phyloP scores from a whole-genome alignment of 2,797 vertebrate genomes.

The Oreonectes daqikongensis region DNA sequence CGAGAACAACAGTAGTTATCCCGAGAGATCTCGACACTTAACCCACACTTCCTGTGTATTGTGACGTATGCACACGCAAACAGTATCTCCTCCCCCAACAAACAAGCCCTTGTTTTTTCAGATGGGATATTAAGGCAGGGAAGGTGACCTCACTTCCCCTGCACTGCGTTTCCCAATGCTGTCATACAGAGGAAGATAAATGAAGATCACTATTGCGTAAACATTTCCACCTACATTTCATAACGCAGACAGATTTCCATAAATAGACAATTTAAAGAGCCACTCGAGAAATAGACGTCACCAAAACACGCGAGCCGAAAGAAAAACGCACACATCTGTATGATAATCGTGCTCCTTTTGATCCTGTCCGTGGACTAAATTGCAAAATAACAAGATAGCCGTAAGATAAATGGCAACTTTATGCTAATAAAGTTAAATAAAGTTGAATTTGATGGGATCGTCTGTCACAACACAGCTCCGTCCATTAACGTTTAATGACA shows the following conservation, averaged over 20 bases:
- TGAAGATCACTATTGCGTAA: constrained; percentile 33
- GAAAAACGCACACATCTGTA: constrained; percentile 2
- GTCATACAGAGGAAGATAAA: constrained; percentile 44
- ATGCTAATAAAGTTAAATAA: constrained; percentile 12
- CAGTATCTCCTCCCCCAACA: constrained; percentile 21
- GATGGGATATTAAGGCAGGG: constrained; percentile 31
- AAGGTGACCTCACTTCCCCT: constrained; percentile 39
- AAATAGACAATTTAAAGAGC: constrained; percentile 25
- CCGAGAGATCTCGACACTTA: constrained; percentile 30
- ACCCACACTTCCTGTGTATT: constrained; percentile 37
- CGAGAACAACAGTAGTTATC: constrained; percentile 24
- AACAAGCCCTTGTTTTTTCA: constrained; percentile 51
- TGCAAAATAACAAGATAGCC: constrained; percentile 7
- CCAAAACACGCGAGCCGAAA: constrained; percentile 5
- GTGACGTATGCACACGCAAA: constrained; percentile 4
- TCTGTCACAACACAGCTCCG: constrained; percentile 6
- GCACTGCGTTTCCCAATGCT: constrained; percentile 44
- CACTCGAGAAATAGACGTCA: background rate
- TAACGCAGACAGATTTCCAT: constrained; percentile 1
- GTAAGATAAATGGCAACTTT: background rate
- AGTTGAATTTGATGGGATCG: constrained; percentile 36
- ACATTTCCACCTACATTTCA: constrained; percentile 22
- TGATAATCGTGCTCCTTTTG: constrained; percentile 5
- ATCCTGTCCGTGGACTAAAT: constrained; percentile 33
- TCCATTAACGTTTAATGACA: constrained; percentile 38